Base-by-base conservation (phyloP, 1,140 invertebrate genomes). In the Globodera ellingtonae region DNA sequence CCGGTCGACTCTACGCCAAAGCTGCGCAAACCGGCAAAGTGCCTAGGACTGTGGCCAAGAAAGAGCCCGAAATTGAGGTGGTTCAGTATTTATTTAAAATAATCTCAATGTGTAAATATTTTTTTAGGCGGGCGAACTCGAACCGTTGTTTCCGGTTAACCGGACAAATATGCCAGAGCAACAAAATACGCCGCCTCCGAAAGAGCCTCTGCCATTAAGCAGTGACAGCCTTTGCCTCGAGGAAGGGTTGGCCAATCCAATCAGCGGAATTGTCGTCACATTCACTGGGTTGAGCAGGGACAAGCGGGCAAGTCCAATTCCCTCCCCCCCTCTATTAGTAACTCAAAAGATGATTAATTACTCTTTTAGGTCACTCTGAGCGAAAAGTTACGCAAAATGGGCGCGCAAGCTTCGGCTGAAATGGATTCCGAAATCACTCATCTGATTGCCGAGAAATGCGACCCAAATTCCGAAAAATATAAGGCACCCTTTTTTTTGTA, bases 381-480 rank as follows among this genome's bases (percentile, higher is more conserved):
- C 21, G n/a, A 78, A 4, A 35, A 69, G n/a, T 13, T 79, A n/a
- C 72, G 18, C 21, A n/a, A 79, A 44, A 50, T 79, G 78, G 78
- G 78, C 35, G 78, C 62, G 35, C 5, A 75, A 24, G 13, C 6
- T 70, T 24, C 9, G 4, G 2, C 47, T 15, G 10, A 18, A 6
- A 47, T 79, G 59, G 74, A 79, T 24, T 47, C 44, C n/a, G 21
- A 71, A 44, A 73, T 79, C 70, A 79, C 73, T 24, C 73, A 79
- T 24, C 21, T 79, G 66, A 56, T 79, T 47, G 78, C 78, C 6
- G 69, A 79, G 21, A 56, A 21, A 65, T 78, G 72, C 70, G 78
- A 79, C n/a, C 56, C 56, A 18, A 46, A 71, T 6, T 79, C 78
- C n/a, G n/a, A 78, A 13, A 79, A 79, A 47, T 79, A 79, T 56